These are phyloP conservation scores for Campylomormyrus tamandua DNA, from an alignment of 2,113 vertebrate species.

Conservation along the genomic window DNA sequence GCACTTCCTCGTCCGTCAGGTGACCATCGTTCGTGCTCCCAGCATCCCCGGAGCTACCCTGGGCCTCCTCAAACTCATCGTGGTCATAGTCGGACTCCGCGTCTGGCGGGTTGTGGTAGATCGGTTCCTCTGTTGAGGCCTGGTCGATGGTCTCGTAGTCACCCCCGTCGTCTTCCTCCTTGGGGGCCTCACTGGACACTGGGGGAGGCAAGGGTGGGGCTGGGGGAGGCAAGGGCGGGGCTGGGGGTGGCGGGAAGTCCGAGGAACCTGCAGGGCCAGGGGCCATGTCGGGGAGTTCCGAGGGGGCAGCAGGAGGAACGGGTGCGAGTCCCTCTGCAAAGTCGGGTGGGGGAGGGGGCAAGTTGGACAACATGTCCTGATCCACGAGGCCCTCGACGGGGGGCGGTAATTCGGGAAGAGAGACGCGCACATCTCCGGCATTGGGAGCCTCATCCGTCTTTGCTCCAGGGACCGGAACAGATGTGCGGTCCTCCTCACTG, in stretches of 20 bases:
- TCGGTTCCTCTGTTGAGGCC: conserved; percentile 38
- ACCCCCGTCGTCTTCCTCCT: background rate
- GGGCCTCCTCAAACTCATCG: conserved; percentile 75
- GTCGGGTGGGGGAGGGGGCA: conserved; percentile 57
- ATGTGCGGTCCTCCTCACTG: conserved; percentile 70
- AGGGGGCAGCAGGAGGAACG: background rate
- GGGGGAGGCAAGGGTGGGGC: background rate
- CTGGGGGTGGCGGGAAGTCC: background rate
- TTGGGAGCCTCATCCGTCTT: conserved; percentile 79
- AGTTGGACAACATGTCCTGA: conserved; percentile 50
- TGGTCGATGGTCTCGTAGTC: conserved; percentile 7
- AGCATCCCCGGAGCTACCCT: conserved; percentile 57
- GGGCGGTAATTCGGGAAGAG: conserved; percentile 55
- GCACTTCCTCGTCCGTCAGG: conserved; percentile 20
- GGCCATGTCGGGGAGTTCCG: background rate
- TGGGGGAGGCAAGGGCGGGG: background rate
- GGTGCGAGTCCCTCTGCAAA: conserved; percentile 47
- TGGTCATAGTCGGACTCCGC: conserved; percentile 80
- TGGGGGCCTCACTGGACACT: background rate
- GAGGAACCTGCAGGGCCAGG: conserved; percentile 13
- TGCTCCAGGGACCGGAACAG: conserved; percentile 69
- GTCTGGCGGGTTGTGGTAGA: conserved; percentile 58
- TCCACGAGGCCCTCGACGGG: conserved; percentile 47
- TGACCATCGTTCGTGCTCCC: conserved; percentile 49
- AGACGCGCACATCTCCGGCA: conserved; percentile 64